Evolutionary conservation across 2,797 vertebrate species (phyloP).

Genomic region (Sphenopsis melanotis): DNA sequence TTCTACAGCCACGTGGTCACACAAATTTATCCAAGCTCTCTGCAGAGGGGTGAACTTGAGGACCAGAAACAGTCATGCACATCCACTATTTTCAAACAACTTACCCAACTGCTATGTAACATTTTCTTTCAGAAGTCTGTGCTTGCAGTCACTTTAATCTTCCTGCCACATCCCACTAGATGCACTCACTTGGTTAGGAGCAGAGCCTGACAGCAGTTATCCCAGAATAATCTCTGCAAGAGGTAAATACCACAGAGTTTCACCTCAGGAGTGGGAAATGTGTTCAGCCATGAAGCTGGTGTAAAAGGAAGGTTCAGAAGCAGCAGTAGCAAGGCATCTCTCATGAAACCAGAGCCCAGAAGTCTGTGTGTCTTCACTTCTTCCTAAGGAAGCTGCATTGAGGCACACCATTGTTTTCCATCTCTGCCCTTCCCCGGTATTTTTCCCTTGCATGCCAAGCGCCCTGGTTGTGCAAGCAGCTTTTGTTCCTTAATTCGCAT

Average conservation of each 20-base stretch:
- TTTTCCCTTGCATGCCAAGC: background rate
- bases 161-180: background rate
- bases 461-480: constrained; percentile 18
- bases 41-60: background rate
- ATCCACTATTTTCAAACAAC: background rate
- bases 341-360: background rate
- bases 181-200: background rate
- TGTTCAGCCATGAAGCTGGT: background rate
- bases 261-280: background rate
- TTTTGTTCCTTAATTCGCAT: constrained; percentile 24
- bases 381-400: background rate
- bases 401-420: background rate
- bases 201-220: background rate
- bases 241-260: background rate
- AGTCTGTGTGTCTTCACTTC: background rate
- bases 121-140: background rate
- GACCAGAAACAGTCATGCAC: background rate
- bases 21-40: background rate
- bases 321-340: background rate
- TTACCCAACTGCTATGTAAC: background rate
- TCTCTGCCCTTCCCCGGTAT: background rate
- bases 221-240: background rate
- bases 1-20: background rate
- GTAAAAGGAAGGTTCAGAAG: background rate
- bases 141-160: background rate